Base-by-base conservation (phyloP, 2,888 invertebrate species). In the Xanthorhoe spadicearia region DNA sequence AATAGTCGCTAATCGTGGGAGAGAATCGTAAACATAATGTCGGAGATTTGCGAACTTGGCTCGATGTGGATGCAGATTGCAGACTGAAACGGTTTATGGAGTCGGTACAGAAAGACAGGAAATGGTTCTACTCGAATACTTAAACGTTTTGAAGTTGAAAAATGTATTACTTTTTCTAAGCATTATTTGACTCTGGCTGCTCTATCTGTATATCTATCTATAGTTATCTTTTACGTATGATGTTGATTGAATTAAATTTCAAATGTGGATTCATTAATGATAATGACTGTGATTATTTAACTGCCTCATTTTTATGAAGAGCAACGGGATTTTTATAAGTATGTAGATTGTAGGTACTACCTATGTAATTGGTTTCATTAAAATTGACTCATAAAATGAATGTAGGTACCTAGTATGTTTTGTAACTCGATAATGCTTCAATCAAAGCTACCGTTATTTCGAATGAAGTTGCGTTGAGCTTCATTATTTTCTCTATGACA, bases 11-110 rank as follows among this genome's bases (percentile, higher is more conserved):
- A 35, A 15, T 18, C 54, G 28, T 10, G 10, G 23, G 38, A 43
- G 10, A 43, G 38, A 53, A 43, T 60, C 52, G 53, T 60, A 53
- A 60, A 60, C 46, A 46, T 46, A 38, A 51, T 38, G n/a, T 3
- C 10, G 17, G 8, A 10, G 17, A 48, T 54, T 54, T 54, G 48
- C 19, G 53, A 48, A 32, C 19, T n/a, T 4, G n/a, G 48, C 48
- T 13, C 18, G 18, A 53, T 51, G 38, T 15, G 48, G 53, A 53
- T 32, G 18, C 32, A n/a, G 13, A 46, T 15, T 32, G 18, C 32
- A n/a, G 13, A 46, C 46, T 15, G n/a, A 13, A 46, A 15, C 5
- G 13, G 15, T 46, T 46, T 46, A 46, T 46, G 48, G 17, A 48
- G 48, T 48, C 48, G 15, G 17, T 6, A 2, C 38, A 13, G 48